phyloP scores from a whole-genome alignment of 2,113 vertebrate species.

The Phaethon lepturus region DNA sequence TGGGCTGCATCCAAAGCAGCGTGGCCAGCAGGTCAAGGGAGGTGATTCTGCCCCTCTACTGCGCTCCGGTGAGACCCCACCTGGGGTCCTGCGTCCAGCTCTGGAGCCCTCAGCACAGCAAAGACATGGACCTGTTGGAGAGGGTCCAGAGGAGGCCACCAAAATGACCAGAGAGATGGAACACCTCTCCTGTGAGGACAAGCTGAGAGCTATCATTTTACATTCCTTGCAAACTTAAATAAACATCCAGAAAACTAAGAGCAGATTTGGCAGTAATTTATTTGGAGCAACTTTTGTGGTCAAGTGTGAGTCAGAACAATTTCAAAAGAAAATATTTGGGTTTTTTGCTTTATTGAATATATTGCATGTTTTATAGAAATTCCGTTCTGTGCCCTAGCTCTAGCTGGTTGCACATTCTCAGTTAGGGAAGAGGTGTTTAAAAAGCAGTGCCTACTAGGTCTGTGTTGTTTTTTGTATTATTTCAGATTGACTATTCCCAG shows the following conservation, averaged over 20 bases:
- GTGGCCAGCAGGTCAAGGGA: no score
- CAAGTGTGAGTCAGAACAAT: background rate
- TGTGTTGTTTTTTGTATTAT: background rate
- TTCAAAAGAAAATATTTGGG: background rate
- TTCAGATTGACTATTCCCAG: background rate
- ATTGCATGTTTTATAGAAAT: background rate
- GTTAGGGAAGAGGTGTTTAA: background rate
- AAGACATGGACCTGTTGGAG: no score
- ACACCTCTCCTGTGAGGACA: no score
- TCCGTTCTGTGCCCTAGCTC: background rate
- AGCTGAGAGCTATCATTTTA: background rate
- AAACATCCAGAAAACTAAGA: background rate
- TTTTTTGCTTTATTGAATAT: background rate
- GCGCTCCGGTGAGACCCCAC: no score
- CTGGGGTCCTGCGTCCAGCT: no score
- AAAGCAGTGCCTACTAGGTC: background rate
- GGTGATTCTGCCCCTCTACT: no score
- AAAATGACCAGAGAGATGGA: no score
- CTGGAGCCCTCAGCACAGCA: no score
- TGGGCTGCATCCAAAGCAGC: no score
- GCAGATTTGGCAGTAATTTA: background rate
- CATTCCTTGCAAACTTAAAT: background rate
- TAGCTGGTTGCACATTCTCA: background rate
- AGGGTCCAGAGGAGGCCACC: no score
- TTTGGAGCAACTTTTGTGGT: background rate